A percentile compares a stretch with the other conserved stretches of the same genome.
These are phyloP conservation scores for Lepidothrix coronata DNA, from an alignment of 2,113 vertebrate species.

Conservation along the genomic window DNA sequence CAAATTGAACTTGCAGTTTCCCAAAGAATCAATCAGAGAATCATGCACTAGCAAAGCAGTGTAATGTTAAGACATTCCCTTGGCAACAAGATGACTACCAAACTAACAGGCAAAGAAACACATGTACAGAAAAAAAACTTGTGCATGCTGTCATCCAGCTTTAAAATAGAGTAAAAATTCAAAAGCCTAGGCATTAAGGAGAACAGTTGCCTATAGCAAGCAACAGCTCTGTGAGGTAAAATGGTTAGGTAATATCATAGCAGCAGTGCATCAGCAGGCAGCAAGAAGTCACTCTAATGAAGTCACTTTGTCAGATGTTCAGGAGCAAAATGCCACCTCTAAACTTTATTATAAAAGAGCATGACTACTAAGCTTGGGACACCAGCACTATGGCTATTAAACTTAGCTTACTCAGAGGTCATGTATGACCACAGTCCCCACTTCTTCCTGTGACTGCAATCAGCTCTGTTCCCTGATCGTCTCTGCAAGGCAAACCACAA, in stretches of 20 bases:
- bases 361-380: neutral
- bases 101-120: neutral
- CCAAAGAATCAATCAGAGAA: neutral
- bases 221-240: neutral
- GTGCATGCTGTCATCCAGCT: neutral
- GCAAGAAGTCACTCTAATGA: neutral
- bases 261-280: neutral
- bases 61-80: neutral
- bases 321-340: neutral
- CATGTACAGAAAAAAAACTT: neutral
- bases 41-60: neutral
- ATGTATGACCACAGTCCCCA: neutral
- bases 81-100: neutral
- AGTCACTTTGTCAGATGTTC: neutral
- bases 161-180: neutral
- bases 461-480: neutral
- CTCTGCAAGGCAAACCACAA: neutral
- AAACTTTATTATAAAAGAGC: neutral
- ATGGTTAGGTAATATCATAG: neutral
- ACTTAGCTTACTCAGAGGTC: neutral
- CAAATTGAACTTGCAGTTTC: constrained; percentile 13
- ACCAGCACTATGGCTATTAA: neutral
- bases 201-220: neutral
- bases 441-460: neutral
- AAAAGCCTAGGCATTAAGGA: neutral